A percentile compares a stretch with the other conserved stretches of the same genome.
These are phyloP conservation scores for Arnoldichthys spilopterus DNA, from an alignment of 2,797 vertebrate genomes.

Conservation along the genomic window DNA sequence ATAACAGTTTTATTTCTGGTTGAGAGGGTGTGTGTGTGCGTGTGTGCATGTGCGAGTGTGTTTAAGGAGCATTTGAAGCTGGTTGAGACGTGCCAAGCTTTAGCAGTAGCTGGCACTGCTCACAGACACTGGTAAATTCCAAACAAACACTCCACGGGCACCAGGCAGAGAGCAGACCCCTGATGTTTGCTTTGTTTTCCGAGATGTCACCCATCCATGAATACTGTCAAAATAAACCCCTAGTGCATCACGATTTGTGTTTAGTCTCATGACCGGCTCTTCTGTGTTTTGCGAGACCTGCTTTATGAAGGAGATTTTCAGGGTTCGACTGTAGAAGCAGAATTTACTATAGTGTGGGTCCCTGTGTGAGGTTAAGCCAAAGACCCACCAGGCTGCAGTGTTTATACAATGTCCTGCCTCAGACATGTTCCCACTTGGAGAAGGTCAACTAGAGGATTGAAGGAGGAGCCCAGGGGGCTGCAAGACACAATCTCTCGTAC, in stretches of 20 bases:
- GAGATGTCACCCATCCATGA: slow-evolving; percentile 24
- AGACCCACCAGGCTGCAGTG: slow-evolving; percentile 13
- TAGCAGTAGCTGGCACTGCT: slow-evolving; percentile 16
- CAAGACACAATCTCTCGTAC: neutral
- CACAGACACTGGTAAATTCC: slow-evolving; percentile 10
- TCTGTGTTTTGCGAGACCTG: slow-evolving; percentile 14
- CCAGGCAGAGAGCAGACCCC: slow-evolving; percentile 6
- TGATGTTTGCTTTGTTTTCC: slow-evolving; percentile 45
- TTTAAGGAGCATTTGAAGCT: slow-evolving; percentile 6
- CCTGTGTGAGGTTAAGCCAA: neutral
- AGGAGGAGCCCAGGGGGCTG: slow-evolving; percentile 11
- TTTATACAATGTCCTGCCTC: slow-evolving; percentile 27
- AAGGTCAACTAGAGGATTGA: slow-evolving; percentile 36
- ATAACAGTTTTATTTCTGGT: neutral
- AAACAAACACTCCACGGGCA: slow-evolving; percentile 29
- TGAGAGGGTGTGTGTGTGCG: slow-evolving; percentile 1
- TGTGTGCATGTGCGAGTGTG: neutral
- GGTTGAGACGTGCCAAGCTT: slow-evolving; percentile 25
- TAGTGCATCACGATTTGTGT: slow-evolving; percentile 31
- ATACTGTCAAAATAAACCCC: slow-evolving; percentile 40
- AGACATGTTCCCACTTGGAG: slow-evolving; percentile 37
- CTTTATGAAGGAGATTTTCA: slow-evolving; percentile 7
- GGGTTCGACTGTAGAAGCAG: slow-evolving; percentile 5
- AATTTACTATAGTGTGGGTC: neutral
- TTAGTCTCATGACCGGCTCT: slow-evolving; percentile 23